Conservation (phyloP, 2,797 vertebrate genomes). For the Hypotaenidia okinawae region DNA sequence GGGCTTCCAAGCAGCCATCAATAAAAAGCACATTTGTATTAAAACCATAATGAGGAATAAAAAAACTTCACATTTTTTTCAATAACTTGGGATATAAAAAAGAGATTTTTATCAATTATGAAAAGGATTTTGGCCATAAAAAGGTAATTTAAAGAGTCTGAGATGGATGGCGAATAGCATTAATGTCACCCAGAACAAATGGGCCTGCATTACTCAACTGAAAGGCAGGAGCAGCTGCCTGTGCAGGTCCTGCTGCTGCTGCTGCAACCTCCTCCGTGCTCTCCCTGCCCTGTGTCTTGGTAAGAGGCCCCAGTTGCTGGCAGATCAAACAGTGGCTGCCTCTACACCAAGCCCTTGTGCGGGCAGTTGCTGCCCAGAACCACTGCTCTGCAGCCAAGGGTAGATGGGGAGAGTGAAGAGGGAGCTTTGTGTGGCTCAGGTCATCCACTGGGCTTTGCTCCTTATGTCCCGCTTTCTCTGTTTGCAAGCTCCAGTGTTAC, state of each 20-base stretch:
- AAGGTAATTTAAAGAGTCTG: conserved; percentile 78
- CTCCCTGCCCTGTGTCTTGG: background rate
- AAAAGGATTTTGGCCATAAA: conserved; percentile 77
- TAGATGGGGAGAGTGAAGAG: background rate
- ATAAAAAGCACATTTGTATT: conserved; percentile 78
- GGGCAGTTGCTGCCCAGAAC: background rate
- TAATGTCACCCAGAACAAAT: conserved; percentile 76
- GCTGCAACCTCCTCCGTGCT: background rate
- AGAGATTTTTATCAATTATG: conserved; percentile 84
- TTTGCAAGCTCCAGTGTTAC: background rate
- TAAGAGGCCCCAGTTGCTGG: background rate
- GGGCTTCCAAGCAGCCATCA: conserved; percentile 65
- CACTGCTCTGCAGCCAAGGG: background rate
- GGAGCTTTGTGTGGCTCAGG: background rate
- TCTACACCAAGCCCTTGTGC: rapidly evolving
- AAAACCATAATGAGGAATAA: conserved; percentile 76
- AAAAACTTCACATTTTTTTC: conserved; percentile 59
- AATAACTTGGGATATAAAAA: conserved; percentile 75
- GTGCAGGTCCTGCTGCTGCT: background rate
- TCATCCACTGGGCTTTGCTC: background rate
- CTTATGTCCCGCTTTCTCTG: background rate
- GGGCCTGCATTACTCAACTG: conserved; percentile 66
- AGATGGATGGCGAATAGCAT: conserved; percentile 75
- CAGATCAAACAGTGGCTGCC: background rate
- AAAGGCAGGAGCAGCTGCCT: background rate